Base-by-base conservation (phyloP, 1,140 invertebrate species). In the Brachionus calyciflorus region DNA sequence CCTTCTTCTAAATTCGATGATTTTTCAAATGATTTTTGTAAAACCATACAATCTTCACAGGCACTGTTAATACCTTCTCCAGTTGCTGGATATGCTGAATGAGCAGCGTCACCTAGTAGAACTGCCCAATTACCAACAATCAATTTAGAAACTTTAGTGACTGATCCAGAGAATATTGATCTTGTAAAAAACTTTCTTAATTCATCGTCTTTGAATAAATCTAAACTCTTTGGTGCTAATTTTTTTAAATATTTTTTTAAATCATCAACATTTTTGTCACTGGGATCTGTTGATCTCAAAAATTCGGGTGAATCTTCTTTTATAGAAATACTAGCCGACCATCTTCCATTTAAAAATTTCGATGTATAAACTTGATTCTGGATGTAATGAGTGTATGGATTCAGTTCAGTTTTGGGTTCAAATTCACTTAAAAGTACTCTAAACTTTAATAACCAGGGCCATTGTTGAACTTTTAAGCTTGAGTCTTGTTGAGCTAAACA, bases 331-430 rank as follows among this genome's bases (percentile, higher is more conserved):
- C 33, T 9, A 2, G 60, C 60, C 7, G 60, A 44, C 60, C 60
- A 65, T 28, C 60, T 21, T 0, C 60, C 60, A 44, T 65, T 24
- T 3, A 44, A 12, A 65, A 65, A 65, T 65, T 65, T 65, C 1
- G 60, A 65, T 14, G 24, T 65, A 24, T 65, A 65, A 12, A 65
- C 30, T 65, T 65, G 60, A 14, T 65, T 65, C 44, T 65, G 60
- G 4, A 65, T 65, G 60, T 65, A 65, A 65, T 65, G 60, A 14
- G 14, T 65, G 40, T 65, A 6, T 1, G 60, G 60, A 10, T 65
- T 44, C 5, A 65, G 24, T 24, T 65, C 40, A 3, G 60, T 65
- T 7, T 41, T 65, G 2, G 60, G 60, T 4, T 65, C 40, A 1
- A 24, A 5, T 24, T 65, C 60, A n/a, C 60, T 65, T 24, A 44